These are phyloP conservation scores for Parascotia fuliginaria DNA, from an alignment of 2,888 invertebrate species.

Conservation along the genomic window DNA sequence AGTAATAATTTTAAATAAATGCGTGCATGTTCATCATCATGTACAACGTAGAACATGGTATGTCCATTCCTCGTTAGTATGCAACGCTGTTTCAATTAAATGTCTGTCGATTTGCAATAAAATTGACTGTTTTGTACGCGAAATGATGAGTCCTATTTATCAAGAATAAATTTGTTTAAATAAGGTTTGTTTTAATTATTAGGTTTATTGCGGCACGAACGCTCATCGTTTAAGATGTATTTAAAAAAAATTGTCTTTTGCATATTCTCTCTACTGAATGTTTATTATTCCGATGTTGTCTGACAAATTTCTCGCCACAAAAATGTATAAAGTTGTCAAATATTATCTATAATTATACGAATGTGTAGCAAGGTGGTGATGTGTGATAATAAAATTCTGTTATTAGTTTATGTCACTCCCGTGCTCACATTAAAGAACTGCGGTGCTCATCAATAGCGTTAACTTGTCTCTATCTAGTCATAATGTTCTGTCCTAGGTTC, in stretches of 20 bases:
- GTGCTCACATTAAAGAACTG: too few species aligned
- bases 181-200: slow-evolving; percentile 29
- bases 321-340: slow-evolving; percentile 11
- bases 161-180: slow-evolving; percentile 39
- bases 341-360: slow-evolving; percentile 8
- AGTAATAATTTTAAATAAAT: too few species aligned
- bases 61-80: slow-evolving; percentile 23
- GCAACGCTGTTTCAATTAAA: slow-evolving; percentile 39
- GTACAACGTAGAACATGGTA: slow-evolving; percentile 24
- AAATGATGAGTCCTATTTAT: slow-evolving; percentile 18
- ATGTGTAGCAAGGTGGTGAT: slow-evolving; percentile 9
- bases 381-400: slow-evolving; percentile 1
- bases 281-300: slow-evolving; percentile 32
- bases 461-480: too few species aligned
- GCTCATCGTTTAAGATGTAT: slow-evolving; percentile 1
- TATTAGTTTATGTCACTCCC: too few species aligned
- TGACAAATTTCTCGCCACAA: slow-evolving; percentile 27
- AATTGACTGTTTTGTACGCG: slow-evolving; percentile 23
- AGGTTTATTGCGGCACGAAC: slow-evolving; percentile 13
- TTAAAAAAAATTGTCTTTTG: slow-evolving; percentile 11
- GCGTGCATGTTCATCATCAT: slow-evolving; percentile 13
- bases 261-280: slow-evolving; percentile 9
- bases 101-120: slow-evolving; percentile 34
- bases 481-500: too few species aligned
- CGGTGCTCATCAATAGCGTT: too few species aligned